A percentile compares a stretch with the other conserved stretches of the same genome.
Evolutionary conservation across 2,113 vertebrate genomes (phyloP).

Genomic region (Hyperoodon ampullatus): DNA sequence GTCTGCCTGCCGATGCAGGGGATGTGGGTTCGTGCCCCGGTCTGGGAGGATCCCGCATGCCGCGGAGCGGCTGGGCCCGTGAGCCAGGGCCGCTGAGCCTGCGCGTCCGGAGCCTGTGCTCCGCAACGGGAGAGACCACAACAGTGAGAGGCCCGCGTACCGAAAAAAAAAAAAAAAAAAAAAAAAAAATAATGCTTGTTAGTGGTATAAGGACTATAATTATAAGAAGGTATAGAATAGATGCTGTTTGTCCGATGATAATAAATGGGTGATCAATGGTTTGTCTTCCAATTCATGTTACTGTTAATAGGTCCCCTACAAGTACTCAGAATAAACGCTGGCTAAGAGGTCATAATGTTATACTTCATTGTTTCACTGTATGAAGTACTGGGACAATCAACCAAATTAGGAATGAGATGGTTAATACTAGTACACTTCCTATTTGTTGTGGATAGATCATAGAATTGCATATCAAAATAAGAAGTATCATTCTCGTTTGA

Average conservation of each 20-base stretch:
- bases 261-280: not conserved
- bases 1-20: too few species aligned
- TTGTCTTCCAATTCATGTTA: not conserved
- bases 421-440: not conserved
- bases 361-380: not conserved
- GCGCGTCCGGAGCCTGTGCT: too few species aligned
- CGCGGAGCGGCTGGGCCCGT: too few species aligned
- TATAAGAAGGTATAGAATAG: not conserved
- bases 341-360: not conserved
- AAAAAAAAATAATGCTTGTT: not conserved
- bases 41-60: too few species aligned
- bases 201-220: not conserved
- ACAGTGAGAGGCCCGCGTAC: too few species aligned
- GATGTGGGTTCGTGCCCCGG: too few species aligned
- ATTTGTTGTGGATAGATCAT: not conserved
- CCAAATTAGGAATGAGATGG: not conserved
- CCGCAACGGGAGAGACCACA: too few species aligned
- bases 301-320: not conserved
- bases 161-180: too few species aligned
- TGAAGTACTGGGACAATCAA: not conserved
- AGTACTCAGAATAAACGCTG: not conserved
- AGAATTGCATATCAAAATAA: not conserved
- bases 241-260: not conserved
- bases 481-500: not conserved
- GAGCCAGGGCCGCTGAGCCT: too few species aligned